Conservation (phyloP, 2,888 invertebrate genomes). For the Eupithecia vulgata region DNA sequence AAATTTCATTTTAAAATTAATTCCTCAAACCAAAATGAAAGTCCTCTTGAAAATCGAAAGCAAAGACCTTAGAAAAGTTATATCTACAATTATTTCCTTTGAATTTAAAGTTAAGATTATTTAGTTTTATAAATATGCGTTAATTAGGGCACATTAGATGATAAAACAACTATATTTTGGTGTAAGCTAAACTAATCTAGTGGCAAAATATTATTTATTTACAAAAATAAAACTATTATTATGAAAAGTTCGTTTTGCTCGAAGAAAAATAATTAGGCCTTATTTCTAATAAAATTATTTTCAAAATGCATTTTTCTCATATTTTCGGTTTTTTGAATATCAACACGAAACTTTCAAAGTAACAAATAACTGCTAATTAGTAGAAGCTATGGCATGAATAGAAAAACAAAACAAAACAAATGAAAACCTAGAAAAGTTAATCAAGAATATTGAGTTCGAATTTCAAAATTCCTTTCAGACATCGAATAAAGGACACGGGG, state of each 20-base stretch:
- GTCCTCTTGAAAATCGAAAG: neutral
- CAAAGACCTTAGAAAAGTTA: slow-evolving; percentile 24
- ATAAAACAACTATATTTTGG: slow-evolving; percentile 76
- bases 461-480: neutral
- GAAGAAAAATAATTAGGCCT: slow-evolving; percentile 19
- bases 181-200: slow-evolving; percentile 80
- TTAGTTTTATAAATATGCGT: slow-evolving; percentile 49
- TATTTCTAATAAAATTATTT: slow-evolving; percentile 34
- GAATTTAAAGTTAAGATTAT: slow-evolving; percentile 46
- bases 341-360: neutral
- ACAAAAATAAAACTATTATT: slow-evolving; percentile 44
- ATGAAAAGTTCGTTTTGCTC: slow-evolving; percentile 46
- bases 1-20: slow-evolving; percentile 41
- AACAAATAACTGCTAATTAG: neutral
- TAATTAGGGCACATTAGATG: slow-evolving; percentile 58
- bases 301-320: slow-evolving; percentile 46
- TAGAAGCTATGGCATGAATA: neutral
- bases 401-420: neutral
- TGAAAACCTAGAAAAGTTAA: neutral
- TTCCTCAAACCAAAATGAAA: slow-evolving; percentile 49
- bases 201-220: slow-evolving; percentile 68
- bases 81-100: slow-evolving; percentile 48
- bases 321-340: neutral
- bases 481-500: neutral
- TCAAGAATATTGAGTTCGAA: neutral